phyloP scores from a whole-genome alignment of 2,113 vertebrate species.

The Lophius piscatorius region DNA sequence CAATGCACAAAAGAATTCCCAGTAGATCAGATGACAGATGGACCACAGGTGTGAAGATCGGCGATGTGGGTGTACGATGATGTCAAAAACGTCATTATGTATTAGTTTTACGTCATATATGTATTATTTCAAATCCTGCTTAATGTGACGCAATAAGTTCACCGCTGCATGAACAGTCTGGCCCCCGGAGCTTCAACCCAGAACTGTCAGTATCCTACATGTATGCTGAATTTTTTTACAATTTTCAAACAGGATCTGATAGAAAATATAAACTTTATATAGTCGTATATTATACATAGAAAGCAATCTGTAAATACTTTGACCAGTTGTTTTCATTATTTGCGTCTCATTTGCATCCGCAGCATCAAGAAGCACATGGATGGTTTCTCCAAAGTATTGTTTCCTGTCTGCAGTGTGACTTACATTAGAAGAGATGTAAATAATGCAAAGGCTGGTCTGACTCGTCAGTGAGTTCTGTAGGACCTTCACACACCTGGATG shows the following conservation, averaged over 20 bases:
- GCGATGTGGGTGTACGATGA: background rate
- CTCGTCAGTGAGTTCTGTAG: slow-evolving; percentile 17
- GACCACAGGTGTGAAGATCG: too few species aligned
- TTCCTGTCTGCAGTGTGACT: background rate
- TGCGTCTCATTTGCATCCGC: slow-evolving; percentile 11
- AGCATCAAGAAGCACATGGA: background rate
- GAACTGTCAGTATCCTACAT: slow-evolving; percentile 34
- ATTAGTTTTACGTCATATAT: background rate
- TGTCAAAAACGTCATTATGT: slow-evolving; percentile 3
- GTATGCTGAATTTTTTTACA: slow-evolving; percentile 54
- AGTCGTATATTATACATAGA: slow-evolving; percentile 53
- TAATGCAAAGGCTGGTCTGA: slow-evolving; percentile 4
- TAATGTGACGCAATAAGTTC: slow-evolving; percentile 32
- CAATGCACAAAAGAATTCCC: slow-evolving; percentile 2
- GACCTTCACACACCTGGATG: too few species aligned
- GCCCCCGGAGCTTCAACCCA: slow-evolving; percentile 16
- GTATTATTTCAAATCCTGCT: slow-evolving; percentile 25
- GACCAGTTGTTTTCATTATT: slow-evolving; percentile 10
- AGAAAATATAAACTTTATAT: slow-evolving; percentile 75
- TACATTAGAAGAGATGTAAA: slow-evolving; percentile 23
- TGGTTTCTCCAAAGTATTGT: background rate
- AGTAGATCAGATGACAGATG: slow-evolving; percentile 9
- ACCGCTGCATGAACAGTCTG: background rate
- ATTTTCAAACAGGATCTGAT: slow-evolving; percentile 56
- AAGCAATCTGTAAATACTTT: slow-evolving; percentile 34